phyloP scores from a whole-genome alignment of 1,140 invertebrate species.

The Drosophila grimshawi region DNA sequence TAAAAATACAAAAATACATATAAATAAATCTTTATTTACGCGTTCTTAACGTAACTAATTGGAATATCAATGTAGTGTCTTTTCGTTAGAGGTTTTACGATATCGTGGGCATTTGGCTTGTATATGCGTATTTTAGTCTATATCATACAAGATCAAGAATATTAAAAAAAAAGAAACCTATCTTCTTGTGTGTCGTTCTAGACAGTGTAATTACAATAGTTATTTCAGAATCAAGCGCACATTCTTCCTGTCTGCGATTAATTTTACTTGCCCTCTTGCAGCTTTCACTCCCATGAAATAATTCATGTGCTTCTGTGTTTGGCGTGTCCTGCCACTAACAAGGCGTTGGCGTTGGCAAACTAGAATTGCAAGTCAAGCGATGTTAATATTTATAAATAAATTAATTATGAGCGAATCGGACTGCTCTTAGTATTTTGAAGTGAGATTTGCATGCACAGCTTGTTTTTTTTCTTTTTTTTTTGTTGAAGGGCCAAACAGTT shows the following conservation, averaged over 20 bases:
- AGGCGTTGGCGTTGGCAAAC: constrained; percentile 61
- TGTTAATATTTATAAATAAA: constrained; percentile 1
- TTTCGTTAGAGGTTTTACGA: constrained; percentile 37
- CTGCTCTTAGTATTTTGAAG: constrained; percentile 8
- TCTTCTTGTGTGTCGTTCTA: too few relatives aligned
- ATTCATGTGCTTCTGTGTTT: constrained; percentile 7
- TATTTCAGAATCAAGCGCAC: background rate
- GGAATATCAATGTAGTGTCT: constrained; percentile 67
- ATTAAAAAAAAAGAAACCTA: too few relatives aligned
- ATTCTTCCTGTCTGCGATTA: too few relatives aligned
- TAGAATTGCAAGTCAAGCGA: constrained; percentile 46
- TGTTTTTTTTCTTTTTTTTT: constrained; percentile 31
- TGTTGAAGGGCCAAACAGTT: constrained; percentile 17
- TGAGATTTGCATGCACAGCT: constrained; percentile 53
- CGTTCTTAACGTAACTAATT: constrained; percentile 43
- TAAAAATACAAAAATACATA: constrained; percentile 73
- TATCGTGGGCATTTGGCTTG: background rate
- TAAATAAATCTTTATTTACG: constrained; percentile 66
- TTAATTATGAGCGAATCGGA: background rate
- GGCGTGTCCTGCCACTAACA: constrained; percentile 51
- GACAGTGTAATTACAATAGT: background rate
- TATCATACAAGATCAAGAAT: too few relatives aligned
- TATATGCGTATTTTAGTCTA: too few relatives aligned
- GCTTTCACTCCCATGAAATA: background rate
- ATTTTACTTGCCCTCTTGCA: too few relatives aligned